Conservation (phyloP, 2,797 vertebrate species). For the Cyclopterus lumpus region DNA sequence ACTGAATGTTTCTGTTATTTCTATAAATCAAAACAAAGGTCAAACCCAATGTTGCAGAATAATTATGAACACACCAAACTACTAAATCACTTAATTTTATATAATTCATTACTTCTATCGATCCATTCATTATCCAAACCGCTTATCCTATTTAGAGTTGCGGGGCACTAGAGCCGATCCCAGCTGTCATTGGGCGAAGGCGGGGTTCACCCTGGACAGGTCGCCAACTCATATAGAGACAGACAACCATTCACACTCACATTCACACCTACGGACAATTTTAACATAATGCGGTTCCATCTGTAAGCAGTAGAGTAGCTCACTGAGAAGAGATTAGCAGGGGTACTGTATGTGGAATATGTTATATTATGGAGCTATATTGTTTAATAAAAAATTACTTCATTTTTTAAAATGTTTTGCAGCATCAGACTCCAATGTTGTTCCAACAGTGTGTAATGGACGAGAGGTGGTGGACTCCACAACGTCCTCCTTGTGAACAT, state of each 20-base stretch:
- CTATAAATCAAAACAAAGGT: background rate
- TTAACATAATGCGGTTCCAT: conserved; percentile 7
- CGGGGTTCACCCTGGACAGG: too few relatives aligned
- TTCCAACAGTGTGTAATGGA: conserved; percentile 96
- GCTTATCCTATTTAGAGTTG: too few relatives aligned
- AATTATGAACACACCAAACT: background rate
- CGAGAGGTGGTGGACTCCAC: conserved; percentile 98
- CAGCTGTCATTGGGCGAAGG: too few relatives aligned
- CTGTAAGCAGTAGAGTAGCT: background rate
- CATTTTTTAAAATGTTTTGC: conserved; percentile 39
- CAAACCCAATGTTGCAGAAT: background rate
- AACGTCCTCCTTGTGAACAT: conserved; percentile 94
- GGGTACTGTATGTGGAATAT: background rate
- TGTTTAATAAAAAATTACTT: background rate
- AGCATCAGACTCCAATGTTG: conserved; percentile 91
- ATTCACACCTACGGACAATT: background rate
- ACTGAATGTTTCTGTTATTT: background rate
- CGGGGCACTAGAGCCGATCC: too few relatives aligned
- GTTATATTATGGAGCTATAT: background rate
- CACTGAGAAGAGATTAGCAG: background rate
- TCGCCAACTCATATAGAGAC: too few relatives aligned
- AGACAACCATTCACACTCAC: too few relatives aligned
- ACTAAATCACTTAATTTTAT: background rate
- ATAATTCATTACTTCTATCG: background rate
- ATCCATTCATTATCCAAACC: too few relatives aligned